Evolutionary conservation across 1,140 invertebrate species (phyloP), one percentile per base, ranked within the genome.

Genomic region (Polypedilum vanderplanki): DNA sequence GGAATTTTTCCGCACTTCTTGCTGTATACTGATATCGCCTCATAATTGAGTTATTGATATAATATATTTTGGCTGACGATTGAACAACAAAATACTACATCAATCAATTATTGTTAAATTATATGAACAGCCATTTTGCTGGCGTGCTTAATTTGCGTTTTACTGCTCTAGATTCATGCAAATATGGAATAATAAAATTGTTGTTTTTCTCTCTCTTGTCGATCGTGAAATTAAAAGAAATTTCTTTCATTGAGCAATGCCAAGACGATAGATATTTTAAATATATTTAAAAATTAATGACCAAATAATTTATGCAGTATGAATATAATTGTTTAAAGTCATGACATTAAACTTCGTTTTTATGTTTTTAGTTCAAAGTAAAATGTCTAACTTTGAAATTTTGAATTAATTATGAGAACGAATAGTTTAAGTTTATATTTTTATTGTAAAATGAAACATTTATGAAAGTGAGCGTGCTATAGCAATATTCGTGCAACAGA

Each of bases 91-190:
- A 57, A 57, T 57, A 57, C 9, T n/a, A 12, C 46, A 57, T 57
- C 4, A 57, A n/a, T 46, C 4, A 57, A 12, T 57, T 57, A 12
- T 12, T 57, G 46, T 57, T n/a, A 46, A 46, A 46, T 3, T 10
- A 46, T 46, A 46, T 46, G 10, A 9, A 57, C 12, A 57, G 46
- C n/a, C 12, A 12, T 57, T 57, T 57, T 57, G 12, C 4, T 57
- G 3, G 46, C 46, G 46, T 57, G 46, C 46, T 57, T 57, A 57
- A 57, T 57, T 57, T 57, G 12, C 12, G 46, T 57, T 57, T 57
- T 57, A 57, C 46, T 57, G 46, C 46, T 57, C 46, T 57, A 57
- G 12, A 57, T 57, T 15, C 46, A 57, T 57, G 46, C 46, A 57
- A 57, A 57, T 57, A 57, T 57, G 46, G 12, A 57, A 57, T 57